Evolutionary conservation across 2,888 invertebrate genomes (phyloP), one percentile per base, ranked within the genome.

Genomic region (Zeuzera pyrina): DNA sequence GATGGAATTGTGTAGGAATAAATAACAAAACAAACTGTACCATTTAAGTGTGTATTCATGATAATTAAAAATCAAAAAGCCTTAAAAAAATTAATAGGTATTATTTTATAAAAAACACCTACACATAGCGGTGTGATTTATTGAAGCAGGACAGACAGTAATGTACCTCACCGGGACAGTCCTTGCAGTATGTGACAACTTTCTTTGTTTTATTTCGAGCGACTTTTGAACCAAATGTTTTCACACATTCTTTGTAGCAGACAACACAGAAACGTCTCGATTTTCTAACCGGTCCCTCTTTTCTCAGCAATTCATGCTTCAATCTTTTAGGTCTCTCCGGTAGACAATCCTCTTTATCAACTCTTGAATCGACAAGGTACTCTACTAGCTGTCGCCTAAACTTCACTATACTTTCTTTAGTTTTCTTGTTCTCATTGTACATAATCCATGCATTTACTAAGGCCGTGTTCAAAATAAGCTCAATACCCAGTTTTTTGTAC

Each of bases 401-500:
- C 10, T 40, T 27, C 1, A 40, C 39, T 29, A 45, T 42, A 14
- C 27, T 23, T 25, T 24, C 3, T 15, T 47, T 45, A 21, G 27
- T 38, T 12, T 41, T 27, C 24, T 30, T 47, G 13, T 42, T 46
- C 30, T 42, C 33, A n/a, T 26, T 39, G 15, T 43, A 49, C 33
- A 49, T 41, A 11, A 54, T 39, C 39, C 39, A 42, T 12, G 51
- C 51, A 43, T 58, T 59, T 22, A 55, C 52, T 8, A 60, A 23
- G 11, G 53, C 47, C 3, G 49, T 54, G 22, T 57, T 57, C 29
- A 61, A 33, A 35, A 61, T 29, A 12, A 63, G 34, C 30, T 65
- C 54, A 12, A 61, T 48, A 14, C 36, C 60, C 24, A 61, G 23
- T 36, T 63, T 66, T 37, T 36, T 52, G 33, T 55, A 60, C 64